These are phyloP conservation scores for Hemiscyllium ocellatum DNA, from an alignment of 2,113 vertebrate genomes.

Conservation along the genomic window DNA sequence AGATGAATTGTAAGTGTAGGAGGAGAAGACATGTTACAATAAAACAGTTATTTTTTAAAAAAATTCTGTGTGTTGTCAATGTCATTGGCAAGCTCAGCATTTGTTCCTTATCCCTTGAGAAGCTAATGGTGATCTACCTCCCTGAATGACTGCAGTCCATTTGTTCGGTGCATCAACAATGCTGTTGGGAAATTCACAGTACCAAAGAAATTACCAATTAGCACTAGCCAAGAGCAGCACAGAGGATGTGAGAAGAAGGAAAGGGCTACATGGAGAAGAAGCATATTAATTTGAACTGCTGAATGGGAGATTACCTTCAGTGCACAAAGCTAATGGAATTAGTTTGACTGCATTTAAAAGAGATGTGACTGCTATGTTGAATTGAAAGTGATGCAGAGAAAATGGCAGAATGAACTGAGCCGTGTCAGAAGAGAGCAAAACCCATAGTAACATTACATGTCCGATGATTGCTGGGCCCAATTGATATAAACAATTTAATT, in stretches of 20 bases:
- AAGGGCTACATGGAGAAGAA: background rate
- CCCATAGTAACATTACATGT: background rate
- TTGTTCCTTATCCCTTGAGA: no score
- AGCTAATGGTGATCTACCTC: no score
- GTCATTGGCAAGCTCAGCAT: no score
- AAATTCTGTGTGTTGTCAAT: no score
- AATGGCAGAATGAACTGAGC: background rate
- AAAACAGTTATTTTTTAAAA: background rate
- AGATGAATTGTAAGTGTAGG: background rate
- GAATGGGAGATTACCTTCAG: background rate
- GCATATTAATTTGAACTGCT: background rate
- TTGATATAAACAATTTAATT: background rate
- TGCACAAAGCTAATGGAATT: background rate
- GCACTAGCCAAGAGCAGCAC: background rate
- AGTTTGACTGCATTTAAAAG: background rate
- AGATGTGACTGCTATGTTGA: background rate
- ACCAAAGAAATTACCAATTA: background rate
- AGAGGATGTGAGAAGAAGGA: background rate
- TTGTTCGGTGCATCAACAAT: no score
- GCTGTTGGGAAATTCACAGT: background rate
- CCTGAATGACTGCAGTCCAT: no score
- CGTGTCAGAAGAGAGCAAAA: background rate
- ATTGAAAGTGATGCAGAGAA: background rate
- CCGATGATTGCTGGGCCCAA: background rate
- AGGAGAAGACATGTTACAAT: background rate